Percentiles rank a stretch among this genome's conserved stretches.
These are phyloP conservation scores for Theodoxus fluviatilis DNA, from an alignment of 2,888 invertebrate species.

Conservation along the genomic window DNA sequence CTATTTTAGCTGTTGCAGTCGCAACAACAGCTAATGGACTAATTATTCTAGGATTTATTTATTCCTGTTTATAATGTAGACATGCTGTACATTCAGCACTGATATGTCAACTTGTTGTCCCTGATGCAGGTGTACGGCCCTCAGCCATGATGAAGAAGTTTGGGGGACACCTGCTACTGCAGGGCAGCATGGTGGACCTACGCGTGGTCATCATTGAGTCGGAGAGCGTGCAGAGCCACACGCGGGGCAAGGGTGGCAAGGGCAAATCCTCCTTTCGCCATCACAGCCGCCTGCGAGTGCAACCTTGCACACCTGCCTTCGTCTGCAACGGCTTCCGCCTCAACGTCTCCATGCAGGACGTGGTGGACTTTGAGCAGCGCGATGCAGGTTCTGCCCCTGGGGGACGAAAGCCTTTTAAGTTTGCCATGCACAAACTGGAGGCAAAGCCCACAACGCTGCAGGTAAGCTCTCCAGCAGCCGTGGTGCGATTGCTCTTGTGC, in stretches of 20 bases:
- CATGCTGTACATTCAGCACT: no score
- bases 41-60: no score
- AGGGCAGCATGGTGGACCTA: constrained; percentile 75
- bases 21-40: no score
- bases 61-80: no score
- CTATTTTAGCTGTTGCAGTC: no score
- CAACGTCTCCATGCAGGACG: constrained; percentile 86
- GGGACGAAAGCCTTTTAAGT: constrained; percentile 41
- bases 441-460: constrained; percentile 79
- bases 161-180: constrained; percentile 75
- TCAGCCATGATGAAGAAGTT: constrained; percentile 77
- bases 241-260: constrained; percentile 9
- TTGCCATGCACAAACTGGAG: constrained; percentile 64
- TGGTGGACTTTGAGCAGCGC: constrained; percentile 77
- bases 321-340: constrained; percentile 89
- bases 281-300: constrained; percentile 24
- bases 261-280: no score
- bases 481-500: no score
- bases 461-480: no score
- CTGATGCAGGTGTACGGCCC: constrained; percentile 75
- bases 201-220: no score
- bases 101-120: no score
- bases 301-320: constrained; percentile 75
- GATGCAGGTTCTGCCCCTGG: no score
- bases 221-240: no score